phyloP scores from a whole-genome alignment of 1,140 invertebrate species.

The Delia radicum region DNA sequence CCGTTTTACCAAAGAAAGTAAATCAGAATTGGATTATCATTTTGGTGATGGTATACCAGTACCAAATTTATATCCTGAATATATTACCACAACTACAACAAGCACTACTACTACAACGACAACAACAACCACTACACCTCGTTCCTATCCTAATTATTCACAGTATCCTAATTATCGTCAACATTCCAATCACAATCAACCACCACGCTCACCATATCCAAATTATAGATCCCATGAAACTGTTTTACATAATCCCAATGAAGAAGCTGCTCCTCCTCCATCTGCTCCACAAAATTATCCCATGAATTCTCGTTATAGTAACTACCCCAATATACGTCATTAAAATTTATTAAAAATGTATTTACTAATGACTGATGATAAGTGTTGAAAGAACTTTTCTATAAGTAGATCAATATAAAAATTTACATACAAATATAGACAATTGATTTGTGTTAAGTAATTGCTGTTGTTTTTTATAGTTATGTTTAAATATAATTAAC shows the following conservation, averaged over 20 bases:
- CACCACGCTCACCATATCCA: not conserved
- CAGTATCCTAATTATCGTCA: conserved; percentile 13
- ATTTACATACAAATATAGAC: not conserved
- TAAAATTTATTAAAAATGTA: not conserved
- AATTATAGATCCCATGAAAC: not conserved
- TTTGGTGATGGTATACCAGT: conserved; percentile 45
- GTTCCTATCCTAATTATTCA: conserved; percentile 25
- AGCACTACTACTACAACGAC: conserved; percentile 22
- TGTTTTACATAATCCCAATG: not conserved
- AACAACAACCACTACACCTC: not conserved
- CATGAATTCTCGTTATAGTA: not conserved
- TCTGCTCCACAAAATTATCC: not conserved
- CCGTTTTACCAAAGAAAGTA: conserved; percentile 41
- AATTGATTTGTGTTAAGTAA: not conserved
- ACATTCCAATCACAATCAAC: conserved; percentile 1
- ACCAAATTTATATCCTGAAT: conserved; percentile 37
- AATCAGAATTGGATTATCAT: conserved; percentile 45
- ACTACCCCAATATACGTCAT: not conserved
- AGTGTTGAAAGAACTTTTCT: too few species aligned
- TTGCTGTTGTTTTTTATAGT: not conserved
- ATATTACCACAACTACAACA: conserved; percentile 17
- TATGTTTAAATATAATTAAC: not conserved
- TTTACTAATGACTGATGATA: not conserved
- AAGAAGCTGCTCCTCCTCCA: not conserved
- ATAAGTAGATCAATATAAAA: not conserved